Evolutionary conservation across 1,140 invertebrate species (phyloP), one percentile per base, ranked within the genome.

Genomic region (Zaprionus ornatus): DNA sequence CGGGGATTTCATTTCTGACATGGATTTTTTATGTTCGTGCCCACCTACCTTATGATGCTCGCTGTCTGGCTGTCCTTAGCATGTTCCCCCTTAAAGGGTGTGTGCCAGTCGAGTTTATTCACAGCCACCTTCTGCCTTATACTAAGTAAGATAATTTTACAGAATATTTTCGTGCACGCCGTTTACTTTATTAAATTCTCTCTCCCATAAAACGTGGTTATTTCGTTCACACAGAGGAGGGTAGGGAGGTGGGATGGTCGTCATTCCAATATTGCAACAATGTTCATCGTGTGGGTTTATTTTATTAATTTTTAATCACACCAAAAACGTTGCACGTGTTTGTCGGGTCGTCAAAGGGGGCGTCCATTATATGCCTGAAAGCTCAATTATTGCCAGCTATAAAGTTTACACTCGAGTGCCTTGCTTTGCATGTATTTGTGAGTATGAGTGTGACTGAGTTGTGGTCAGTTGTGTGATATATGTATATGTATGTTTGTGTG

Each of bases 271-370:
- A 61, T 55, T 40, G 35, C 77, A 45, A 57, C 48, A 73, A 59
- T 32, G 17, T 56, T 45, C 37, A 35, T 23, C 15, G 37, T 62
- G 32, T 35, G 37, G 42, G 57, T 54, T 35, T 42, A 68, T 77
- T 69, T 75, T 75, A 84, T 80, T 67, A 84, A 84, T 80, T 84
- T 83, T 84, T 80, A 75, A 85, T 77, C 78, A 59, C 67, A 42
- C 35, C 52, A 29, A 71, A 82, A 82, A 67, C 73, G 68, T 57
- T 72, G 68, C 35, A 70, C 66, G 70, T 74, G 64, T 60, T 48
- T 54, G 42, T 27, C 27, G 42, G 40, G 32, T 23, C 67, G 15
- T 70, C 64, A 45, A 65, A 71, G 62, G 45, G 40, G 45, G 45
- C 64, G 19, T 19, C 69, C 64, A 80, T 80, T 84, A 67, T 73